Percentiles rank a stretch among this genome's conserved stretches.
phyloP scores from a whole-genome alignment of 2,888 invertebrate species.

The Drosophila cracens region DNA sequence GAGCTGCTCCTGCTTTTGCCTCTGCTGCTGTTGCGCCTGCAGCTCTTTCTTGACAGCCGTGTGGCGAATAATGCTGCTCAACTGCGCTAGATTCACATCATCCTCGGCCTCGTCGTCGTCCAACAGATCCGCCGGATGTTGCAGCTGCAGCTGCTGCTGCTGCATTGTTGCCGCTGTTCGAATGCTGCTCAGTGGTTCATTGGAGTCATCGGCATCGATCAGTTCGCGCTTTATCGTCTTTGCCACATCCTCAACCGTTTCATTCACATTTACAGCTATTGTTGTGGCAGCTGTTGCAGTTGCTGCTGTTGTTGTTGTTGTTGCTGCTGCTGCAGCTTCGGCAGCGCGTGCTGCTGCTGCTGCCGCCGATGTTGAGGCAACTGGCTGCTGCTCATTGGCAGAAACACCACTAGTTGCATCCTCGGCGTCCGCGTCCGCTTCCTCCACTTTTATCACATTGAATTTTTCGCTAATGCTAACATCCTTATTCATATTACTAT shows the following conservation, averaged over 20 bases:
- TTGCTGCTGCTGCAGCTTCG: conserved; percentile 60
- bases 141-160: conserved; percentile 27
- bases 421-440: conserved; percentile 55
- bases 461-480: conserved; percentile 84
- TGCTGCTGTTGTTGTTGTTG: conserved; percentile 40
- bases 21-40: conserved; percentile 65
- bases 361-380: conserved; percentile 70
- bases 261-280: conserved; percentile 13
- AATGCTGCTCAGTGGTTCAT: conserved; percentile 82
- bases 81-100: conserved; percentile 84
- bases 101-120: conserved; percentile 83
- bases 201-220: conserved; percentile 82
- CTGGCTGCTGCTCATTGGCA: conserved; percentile 64
- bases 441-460: conserved; percentile 85
- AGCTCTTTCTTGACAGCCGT: conserved; percentile 81
- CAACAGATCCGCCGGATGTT: conserved; percentile 29
- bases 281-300: conserved; percentile 36
- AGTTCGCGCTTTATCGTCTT: conserved; percentile 82
- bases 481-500: conserved; percentile 81
- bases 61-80: conserved; percentile 83
- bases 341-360: conserved; percentile 64
- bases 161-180: conserved; percentile 58
- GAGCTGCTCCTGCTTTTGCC: conserved; percentile 40
- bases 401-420: conserved; percentile 9
- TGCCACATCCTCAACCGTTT: conserved; percentile 57